Percentiles rank a stretch among this genome's conserved stretches.
phyloP scores from a whole-genome alignment of 2,888 invertebrate species.

The Octonoba sinensis region DNA sequence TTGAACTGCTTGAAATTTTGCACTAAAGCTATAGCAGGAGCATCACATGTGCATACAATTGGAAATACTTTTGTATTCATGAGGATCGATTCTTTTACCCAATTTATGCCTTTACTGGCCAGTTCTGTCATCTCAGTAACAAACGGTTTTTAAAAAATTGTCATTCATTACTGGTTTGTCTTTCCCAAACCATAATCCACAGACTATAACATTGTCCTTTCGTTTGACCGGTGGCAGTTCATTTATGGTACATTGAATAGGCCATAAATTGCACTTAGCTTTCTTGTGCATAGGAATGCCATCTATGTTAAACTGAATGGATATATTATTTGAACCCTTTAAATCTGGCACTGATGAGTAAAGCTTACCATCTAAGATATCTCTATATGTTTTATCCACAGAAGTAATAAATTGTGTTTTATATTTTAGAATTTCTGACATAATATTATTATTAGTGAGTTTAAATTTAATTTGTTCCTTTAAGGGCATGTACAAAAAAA shows the following conservation, averaged over 20 bases:
- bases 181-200: conserved; percentile 6
- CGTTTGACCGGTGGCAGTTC: background rate
- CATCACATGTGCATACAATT: conserved; percentile 11
- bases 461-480: conserved; percentile 12
- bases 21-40: conserved; percentile 12
- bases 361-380: conserved; percentile 1
- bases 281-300: conserved; percentile 11
- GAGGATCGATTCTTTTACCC: background rate
- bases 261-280: conserved; percentile 2
- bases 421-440: background rate
- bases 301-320: conserved; percentile 9
- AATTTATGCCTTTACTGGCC: conserved; percentile 1
- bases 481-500: conserved; percentile 8
- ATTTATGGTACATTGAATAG: conserved; percentile 3
- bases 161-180: background rate
- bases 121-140: background rate
- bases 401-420: background rate
- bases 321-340: conserved; percentile 1
- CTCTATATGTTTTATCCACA: background rate
- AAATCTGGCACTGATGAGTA: conserved; percentile 7
- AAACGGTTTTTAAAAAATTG: conserved; percentile 1
- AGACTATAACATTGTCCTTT: conserved; percentile 1
- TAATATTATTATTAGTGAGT: background rate
- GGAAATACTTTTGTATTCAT: background rate
- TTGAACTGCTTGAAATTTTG: conserved; percentile 22